Base-by-base conservation (phyloP, 2,888 invertebrate species). In the Escarpia spicata region DNA sequence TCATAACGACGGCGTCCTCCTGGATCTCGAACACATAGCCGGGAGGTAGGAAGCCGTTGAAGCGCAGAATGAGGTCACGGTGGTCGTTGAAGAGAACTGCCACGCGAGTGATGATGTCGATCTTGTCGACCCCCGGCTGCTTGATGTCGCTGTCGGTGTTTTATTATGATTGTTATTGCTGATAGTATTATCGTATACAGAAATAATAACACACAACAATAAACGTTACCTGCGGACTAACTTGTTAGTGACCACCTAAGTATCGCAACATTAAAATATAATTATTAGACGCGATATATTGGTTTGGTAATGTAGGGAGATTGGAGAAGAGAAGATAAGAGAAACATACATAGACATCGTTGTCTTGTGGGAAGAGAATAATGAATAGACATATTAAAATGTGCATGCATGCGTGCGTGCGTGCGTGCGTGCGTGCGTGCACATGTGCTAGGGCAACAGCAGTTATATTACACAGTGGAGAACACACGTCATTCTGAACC, bases 1-100 rank as follows among this genome's bases (percentile, higher is more conserved):
- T 75, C 75, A 75, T 26, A 26, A 75, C 75, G 75, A 75, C 75
- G 75, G 75, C 75, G 75, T 75, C 19, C 19, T 15, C 75, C 75
- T 75, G 75, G 19, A 75, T 19, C 26, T 75, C 75, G 75, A 75
- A 75, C 26, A 75, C 37, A 92, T 93, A 94, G 9, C 94, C 94
- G 19, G 93, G 93, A 26, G 94, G 94, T 31, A 94, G 93, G 92
- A 94, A 94, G 12, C 93, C 94, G 93, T 94, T 94, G 92, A 94
- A 94, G 52, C 94, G 94, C 75, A 75, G 3, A 26, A 75, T 15
- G 75, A 75, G 75, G 26, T 75, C 75, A 26, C 75, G 75, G 19
- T 75, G 75, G 75, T 75, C 75, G 75, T 75, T 75, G 75, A 75
- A 75, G 75, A 75, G 75, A 75, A 75, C 26, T 6, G 75, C 75